Conservation (phyloP, 2,113 vertebrate genomes). For the Callipepla squamata region DNA sequence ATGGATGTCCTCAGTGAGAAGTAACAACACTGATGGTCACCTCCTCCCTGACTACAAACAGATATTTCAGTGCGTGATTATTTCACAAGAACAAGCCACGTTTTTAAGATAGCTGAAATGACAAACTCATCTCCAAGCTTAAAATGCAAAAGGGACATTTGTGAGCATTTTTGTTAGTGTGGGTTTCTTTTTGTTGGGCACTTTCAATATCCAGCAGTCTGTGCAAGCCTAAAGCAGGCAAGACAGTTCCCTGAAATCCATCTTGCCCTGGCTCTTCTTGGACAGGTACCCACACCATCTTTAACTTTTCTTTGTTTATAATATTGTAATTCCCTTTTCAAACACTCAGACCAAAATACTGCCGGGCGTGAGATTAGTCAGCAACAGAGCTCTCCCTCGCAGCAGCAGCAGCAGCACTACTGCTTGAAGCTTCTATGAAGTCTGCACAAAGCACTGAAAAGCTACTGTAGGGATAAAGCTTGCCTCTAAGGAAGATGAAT, state of each 20-base stretch:
- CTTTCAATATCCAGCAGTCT: background rate
- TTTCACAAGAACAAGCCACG: background rate
- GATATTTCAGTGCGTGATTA: background rate
- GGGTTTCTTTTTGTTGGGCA: background rate
- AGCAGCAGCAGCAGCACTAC: background rate
- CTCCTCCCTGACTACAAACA: background rate
- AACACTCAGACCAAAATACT: background rate
- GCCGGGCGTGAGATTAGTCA: background rate
- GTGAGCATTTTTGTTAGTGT: background rate
- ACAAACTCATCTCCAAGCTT: background rate
- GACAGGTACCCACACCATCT: background rate
- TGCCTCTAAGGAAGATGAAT: background rate
- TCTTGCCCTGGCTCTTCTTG: background rate
- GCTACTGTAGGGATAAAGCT: background rate
- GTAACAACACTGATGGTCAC: background rate
- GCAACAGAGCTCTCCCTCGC: background rate
- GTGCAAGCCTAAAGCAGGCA: background rate
- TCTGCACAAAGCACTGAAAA: background rate
- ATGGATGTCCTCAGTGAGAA: background rate
- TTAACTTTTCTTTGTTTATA: background rate
- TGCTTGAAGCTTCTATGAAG: background rate
- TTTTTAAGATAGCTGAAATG: background rate
- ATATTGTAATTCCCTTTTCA: background rate
- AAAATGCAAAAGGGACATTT: background rate
- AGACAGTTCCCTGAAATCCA: rapidly evolving